phyloP scores from a whole-genome alignment of 2,888 invertebrate species.

The Metopia argyrocephala region DNA sequence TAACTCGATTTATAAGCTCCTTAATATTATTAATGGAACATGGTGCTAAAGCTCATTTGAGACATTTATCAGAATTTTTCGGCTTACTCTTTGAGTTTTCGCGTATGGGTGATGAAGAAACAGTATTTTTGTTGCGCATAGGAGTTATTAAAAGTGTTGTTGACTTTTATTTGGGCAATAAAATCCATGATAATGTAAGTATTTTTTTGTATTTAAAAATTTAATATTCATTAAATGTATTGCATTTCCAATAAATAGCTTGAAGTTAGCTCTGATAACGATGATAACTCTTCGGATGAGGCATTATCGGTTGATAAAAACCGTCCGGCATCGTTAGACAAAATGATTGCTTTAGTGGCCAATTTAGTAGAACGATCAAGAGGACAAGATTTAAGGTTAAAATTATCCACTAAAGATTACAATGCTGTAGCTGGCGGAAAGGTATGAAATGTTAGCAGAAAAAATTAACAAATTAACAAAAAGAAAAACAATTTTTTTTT shows the following conservation, averaged over 20 bases:
- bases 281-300: conserved; percentile 80
- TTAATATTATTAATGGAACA: conserved; percentile 92
- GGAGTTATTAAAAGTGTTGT: conserved; percentile 94
- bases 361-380: conserved; percentile 93
- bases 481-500: conserved; percentile 24
- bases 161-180: conserved; percentile 94
- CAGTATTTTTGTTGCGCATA: conserved; percentile 90
- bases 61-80: conserved; percentile 95
- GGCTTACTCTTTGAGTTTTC: conserved; percentile 95
- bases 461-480: conserved; percentile 25
- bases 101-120: conserved; percentile 96
- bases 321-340: conserved; percentile 93
- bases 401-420: conserved; percentile 88
- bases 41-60: conserved; percentile 90
- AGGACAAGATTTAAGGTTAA: conserved; percentile 86
- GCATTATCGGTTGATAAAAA: conserved; percentile 83
- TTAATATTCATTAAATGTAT: too few species aligned
- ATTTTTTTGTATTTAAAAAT: too few species aligned
- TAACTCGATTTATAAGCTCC: conserved; percentile 94
- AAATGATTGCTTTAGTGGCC: conserved; percentile 95
- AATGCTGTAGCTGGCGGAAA: conserved; percentile 92
- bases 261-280: conserved; percentile 78
- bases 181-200: conserved; percentile 84
- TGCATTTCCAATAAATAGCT: conserved; percentile 70
- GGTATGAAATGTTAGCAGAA: conserved; percentile 77